Conservation (phyloP, 2,113 vertebrate species). For the Panurus biarmicus region DNA sequence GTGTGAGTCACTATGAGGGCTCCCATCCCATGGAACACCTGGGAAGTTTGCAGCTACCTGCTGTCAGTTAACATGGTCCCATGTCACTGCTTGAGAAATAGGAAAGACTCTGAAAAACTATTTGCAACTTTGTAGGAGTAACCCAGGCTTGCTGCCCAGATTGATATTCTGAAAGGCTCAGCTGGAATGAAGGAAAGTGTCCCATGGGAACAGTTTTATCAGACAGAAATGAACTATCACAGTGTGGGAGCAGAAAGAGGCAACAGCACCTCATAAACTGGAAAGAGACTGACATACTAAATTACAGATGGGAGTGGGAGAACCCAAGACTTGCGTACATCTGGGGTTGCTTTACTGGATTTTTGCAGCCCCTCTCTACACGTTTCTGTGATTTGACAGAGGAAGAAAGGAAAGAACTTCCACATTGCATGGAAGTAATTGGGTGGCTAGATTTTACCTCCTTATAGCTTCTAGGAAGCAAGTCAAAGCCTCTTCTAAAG, state of each 20-base stretch:
- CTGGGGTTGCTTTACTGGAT: neutral
- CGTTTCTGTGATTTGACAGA: neutral
- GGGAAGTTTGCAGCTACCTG: neutral
- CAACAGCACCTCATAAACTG: neutral
- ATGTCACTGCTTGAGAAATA: neutral
- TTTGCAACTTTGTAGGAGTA: neutral
- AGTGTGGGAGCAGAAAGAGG: neutral
- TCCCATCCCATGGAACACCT: neutral
- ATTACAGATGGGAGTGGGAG: neutral
- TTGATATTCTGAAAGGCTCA: neutral
- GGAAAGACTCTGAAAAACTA: neutral
- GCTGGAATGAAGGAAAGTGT: neutral
- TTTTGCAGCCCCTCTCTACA: neutral
- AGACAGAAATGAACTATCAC: neutral
- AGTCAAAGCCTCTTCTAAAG: neutral
- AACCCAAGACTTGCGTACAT: neutral
- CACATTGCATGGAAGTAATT: neutral
- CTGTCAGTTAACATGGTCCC: neutral
- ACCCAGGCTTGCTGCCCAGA: neutral
- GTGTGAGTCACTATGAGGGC: neutral
- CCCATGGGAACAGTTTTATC: neutral
- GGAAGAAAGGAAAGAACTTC: neutral
- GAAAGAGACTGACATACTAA: neutral
- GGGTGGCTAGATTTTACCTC: neutral
- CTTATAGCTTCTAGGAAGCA: neutral